Conservation (phyloP, 2,113 vertebrate genomes). For the Rostratula benghalensis region DNA sequence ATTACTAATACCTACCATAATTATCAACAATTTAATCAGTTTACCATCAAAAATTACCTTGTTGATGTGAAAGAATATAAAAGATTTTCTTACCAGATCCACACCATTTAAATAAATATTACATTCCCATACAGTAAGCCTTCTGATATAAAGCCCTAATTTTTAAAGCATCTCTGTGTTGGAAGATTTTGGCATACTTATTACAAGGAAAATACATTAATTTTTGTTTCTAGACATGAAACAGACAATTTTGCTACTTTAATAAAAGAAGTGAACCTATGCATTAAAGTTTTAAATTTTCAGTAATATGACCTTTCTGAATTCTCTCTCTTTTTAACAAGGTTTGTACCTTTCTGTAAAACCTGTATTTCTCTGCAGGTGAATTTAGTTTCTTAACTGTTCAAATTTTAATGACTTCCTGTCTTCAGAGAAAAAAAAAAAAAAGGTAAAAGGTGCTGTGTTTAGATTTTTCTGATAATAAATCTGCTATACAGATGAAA, state of each 20-base stretch:
- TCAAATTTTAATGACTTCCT: slow-evolving; percentile 74
- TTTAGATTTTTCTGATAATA: slow-evolving; percentile 57
- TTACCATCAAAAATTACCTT: not conserved
- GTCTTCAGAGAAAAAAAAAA: slow-evolving; percentile 67
- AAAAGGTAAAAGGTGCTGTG: slow-evolving; percentile 68
- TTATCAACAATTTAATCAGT: not conserved
- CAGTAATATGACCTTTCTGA: slow-evolving; percentile 35
- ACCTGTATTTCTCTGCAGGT: slow-evolving; percentile 42
- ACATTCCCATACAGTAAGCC: not conserved
- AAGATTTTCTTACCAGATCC: not conserved
- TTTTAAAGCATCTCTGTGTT: not conserved
- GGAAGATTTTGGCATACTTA: not conserved
- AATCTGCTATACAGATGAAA: slow-evolving; percentile 48
- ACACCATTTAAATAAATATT: not conserved
- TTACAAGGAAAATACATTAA: not conserved
- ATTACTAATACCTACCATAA: not conserved
- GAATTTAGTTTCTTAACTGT: slow-evolving; percentile 67
- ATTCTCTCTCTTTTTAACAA: slow-evolving; percentile 43
- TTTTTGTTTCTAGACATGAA: not conserved
- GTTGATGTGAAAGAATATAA: not conserved
- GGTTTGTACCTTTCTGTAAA: slow-evolving; percentile 55
- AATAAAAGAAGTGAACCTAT: slow-evolving; percentile 43
- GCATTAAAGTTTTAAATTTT: slow-evolving; percentile 68
- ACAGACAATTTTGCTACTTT: slow-evolving; percentile 27
- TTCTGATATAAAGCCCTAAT: not conserved